Conservation (phyloP, 2,888 invertebrate genomes). For the Hirtodrosophila confusa region DNA sequence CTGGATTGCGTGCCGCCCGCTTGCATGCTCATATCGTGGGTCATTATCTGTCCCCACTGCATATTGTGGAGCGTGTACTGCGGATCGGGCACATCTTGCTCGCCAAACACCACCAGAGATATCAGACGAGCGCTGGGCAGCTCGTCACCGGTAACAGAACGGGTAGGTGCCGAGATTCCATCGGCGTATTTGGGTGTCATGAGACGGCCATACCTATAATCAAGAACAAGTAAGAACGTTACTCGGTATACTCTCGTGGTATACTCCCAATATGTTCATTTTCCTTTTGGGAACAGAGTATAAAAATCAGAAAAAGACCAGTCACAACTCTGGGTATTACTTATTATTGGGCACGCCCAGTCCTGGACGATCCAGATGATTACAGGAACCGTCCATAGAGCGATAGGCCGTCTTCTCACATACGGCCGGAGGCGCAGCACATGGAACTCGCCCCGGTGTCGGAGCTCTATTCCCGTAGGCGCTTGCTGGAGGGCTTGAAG, state of each 20-base stretch:
- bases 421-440: slow-evolving; percentile 73
- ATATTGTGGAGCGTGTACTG: slow-evolving; percentile 89
- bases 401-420: slow-evolving; percentile 86
- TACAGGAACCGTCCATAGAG: slow-evolving; percentile 96
- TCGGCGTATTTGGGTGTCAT: slow-evolving; percentile 85
- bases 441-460: slow-evolving; percentile 67
- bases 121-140: slow-evolving; percentile 90
- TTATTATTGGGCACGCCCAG: slow-evolving; percentile 90
- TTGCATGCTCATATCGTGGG: slow-evolving; percentile 86
- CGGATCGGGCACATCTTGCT: slow-evolving; percentile 88
- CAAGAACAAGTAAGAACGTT: background rate
- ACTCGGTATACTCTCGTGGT: too few species aligned
- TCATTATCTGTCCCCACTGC: slow-evolving; percentile 87
- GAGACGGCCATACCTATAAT: slow-evolving; percentile 83
- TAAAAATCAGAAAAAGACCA: too few species aligned
- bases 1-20: slow-evolving; percentile 88
- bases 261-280: too few species aligned
- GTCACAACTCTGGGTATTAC: slow-evolving; percentile 8
- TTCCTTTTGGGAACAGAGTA: too few species aligned
- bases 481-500: slow-evolving; percentile 14
- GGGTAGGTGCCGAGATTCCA: slow-evolving; percentile 86
- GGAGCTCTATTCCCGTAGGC: slow-evolving; percentile 72
- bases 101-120: slow-evolving; percentile 89
- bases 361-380: slow-evolving; percentile 92
- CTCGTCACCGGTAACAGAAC: slow-evolving; percentile 87